A percentile compares a stretch with the other conserved stretches of the same genome.
Conservation (phyloP, 2,113 vertebrate genomes). For the Myrmecobius fasciatus region DNA sequence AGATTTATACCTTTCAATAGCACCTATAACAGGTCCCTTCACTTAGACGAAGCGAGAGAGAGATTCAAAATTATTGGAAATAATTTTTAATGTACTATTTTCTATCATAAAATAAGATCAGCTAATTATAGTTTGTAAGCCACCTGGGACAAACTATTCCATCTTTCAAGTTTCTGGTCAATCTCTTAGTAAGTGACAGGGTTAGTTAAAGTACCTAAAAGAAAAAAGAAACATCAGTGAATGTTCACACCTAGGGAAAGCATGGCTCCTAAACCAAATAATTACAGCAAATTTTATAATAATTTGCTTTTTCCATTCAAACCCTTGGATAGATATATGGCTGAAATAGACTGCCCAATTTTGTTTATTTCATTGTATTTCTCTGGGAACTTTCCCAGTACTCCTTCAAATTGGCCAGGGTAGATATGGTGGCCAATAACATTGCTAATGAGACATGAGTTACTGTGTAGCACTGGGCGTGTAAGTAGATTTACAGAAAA, state of each 20-base stretch:
- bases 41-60: neutral
- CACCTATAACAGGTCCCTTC: neutral
- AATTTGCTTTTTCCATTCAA: constrained; percentile 25
- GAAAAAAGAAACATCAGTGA: neutral
- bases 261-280: neutral
- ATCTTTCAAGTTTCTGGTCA: neutral
- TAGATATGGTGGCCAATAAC: neutral
- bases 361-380: neutral
- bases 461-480: neutral
- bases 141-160: neutral
- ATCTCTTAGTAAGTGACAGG: neutral
- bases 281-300: constrained; percentile 26
- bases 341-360: neutral
- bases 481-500: neutral
- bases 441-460: neutral
- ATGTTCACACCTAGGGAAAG: constrained; percentile 15
- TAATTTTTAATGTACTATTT: neutral
- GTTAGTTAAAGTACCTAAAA: neutral
- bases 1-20: too few species aligned
- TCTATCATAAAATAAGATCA: neutral
- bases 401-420: neutral
- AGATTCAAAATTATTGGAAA: neutral
- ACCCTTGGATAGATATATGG: neutral
- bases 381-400: constrained; percentile 34
- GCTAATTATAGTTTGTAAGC: neutral